Evolutionary conservation across 2,113 vertebrate genomes (phyloP).

Genomic region (Hassar affinis): DNA sequence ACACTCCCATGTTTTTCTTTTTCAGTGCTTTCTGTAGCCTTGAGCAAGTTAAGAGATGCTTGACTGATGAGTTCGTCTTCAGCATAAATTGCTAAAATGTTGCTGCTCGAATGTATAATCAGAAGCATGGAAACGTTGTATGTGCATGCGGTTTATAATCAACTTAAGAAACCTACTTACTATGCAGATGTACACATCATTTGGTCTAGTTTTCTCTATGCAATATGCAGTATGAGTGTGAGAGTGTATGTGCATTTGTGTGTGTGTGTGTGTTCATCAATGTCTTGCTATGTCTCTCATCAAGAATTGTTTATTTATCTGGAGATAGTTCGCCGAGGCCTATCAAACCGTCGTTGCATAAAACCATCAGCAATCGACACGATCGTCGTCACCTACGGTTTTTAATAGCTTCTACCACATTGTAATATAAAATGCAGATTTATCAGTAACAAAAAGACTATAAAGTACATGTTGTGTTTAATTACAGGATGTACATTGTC

Average conservation of each 20-base stretch:
- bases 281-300: background rate
- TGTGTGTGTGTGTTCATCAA: conserved; percentile 6
- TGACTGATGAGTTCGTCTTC: conserved; percentile 5
- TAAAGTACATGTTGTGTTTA: background rate
- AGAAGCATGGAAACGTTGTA: background rate
- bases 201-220: background rate
- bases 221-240: background rate
- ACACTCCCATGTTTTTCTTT: background rate
- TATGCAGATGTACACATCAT: background rate
- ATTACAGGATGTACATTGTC: background rate
- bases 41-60: background rate
- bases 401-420: background rate
- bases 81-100: background rate
- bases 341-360: background rate
- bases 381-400: background rate
- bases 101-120: background rate
- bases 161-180: background rate
- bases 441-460: background rate
- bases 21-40: background rate
- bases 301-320: background rate
- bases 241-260: no score
- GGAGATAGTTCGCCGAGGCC: background rate
- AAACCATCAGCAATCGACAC: background rate
- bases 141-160: background rate
- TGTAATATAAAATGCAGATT: background rate